phyloP scores from a whole-genome alignment of 2,113 vertebrate species.

The Burhinus bistriatus region DNA sequence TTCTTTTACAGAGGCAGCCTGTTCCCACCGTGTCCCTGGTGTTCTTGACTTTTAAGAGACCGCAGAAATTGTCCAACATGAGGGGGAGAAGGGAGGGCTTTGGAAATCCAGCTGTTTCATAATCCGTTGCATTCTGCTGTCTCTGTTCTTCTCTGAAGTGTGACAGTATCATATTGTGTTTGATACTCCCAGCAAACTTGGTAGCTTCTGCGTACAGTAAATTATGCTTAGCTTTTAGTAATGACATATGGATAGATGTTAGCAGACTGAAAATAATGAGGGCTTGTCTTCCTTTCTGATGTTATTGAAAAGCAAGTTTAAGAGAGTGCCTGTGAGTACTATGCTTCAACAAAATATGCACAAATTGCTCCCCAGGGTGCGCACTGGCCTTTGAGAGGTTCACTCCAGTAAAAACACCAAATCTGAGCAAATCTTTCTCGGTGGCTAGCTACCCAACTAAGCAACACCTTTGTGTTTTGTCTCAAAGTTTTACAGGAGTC shows the following conservation, averaged over 20 bases:
- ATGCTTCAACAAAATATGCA: neutral
- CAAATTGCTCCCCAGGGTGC: neutral
- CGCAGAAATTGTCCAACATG: neutral
- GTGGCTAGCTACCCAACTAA: slow-evolving; percentile 10
- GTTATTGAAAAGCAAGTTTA: neutral
- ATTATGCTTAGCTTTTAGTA: slow-evolving; percentile 3
- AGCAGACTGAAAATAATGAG: neutral
- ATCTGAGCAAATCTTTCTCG: neutral
- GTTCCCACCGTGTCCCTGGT: neutral
- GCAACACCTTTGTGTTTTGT: slow-evolving; percentile 37
- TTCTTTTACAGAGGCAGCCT: neutral
- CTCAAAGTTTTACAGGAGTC: slow-evolving; percentile 6
- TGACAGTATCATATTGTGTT: neutral
- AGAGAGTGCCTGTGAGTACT: neutral
- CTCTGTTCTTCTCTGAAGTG: neutral
- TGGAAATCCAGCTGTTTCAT: neutral
- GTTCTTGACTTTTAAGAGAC: neutral
- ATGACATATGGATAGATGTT: neutral
- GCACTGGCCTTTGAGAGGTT: neutral
- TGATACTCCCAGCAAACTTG: neutral
- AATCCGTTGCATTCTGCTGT: neutral
- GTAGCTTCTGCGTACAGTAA: neutral
- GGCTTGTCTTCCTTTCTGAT: neutral
- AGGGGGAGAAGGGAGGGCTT: neutral
- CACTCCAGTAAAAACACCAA: neutral